Evolutionary conservation across 2,888 invertebrate species (phyloP).

Genomic region (Zele albiditarsus): DNA sequence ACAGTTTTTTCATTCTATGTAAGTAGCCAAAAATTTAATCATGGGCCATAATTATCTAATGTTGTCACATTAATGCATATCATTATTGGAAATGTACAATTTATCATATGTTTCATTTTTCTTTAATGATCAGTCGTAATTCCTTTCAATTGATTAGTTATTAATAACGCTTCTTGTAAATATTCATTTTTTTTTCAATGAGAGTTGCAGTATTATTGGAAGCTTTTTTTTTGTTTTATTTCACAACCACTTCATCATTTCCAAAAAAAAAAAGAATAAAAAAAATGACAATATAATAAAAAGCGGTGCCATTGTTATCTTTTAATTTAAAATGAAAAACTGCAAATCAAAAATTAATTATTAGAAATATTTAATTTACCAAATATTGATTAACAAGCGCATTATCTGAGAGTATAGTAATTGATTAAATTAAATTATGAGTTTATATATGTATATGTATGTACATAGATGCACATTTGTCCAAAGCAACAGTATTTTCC

Average conservation of each 20-base stretch:
- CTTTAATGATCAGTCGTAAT: not conserved
- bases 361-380: slow-evolving; percentile 2
- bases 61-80: slow-evolving; percentile 3
- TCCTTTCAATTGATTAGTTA: not conserved
- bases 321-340: slow-evolving; percentile 2
- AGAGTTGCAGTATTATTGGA: slow-evolving; percentile 18
- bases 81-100: not conserved
- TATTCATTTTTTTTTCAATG: not conserved
- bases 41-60: slow-evolving; percentile 12
- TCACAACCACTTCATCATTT: not conserved
- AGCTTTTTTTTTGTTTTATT: slow-evolving; percentile 5
- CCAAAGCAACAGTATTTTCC: not conserved
- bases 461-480: slow-evolving; percentile 3
- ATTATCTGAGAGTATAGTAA: not conserved
- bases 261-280: not conserved
- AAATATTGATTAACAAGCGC: not conserved
- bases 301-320: slow-evolving; percentile 23
- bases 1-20: not conserved
- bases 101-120: slow-evolving; percentile 4
- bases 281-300: not conserved
- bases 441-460: not conserved
- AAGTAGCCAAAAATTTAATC: slow-evolving; percentile 1
- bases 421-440: not conserved
- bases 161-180: slow-evolving; percentile 4
- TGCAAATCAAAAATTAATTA: slow-evolving; percentile 17